These are phyloP conservation scores for Pseudolaguvia tuberculata DNA, from an alignment of 2,113 vertebrate species.

Conservation along the genomic window DNA sequence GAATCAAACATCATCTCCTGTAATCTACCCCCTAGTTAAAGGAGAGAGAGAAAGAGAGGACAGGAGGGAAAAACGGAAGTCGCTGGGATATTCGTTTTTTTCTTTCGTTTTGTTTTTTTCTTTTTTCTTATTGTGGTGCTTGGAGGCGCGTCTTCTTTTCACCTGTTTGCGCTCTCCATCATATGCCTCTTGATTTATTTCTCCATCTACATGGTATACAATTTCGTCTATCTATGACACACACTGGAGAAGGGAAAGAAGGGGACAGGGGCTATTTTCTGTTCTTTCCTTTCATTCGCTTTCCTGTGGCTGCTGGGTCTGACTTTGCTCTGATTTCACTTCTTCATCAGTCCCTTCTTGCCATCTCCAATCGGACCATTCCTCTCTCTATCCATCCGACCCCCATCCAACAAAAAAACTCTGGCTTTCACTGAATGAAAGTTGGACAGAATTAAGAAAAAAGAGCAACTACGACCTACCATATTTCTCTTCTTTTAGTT, in stretches of 20 bases:
- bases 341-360: conserved; percentile 50
- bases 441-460: conserved; percentile 65
- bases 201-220: conserved; percentile 74
- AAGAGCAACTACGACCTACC: conserved; percentile 50
- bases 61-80: conserved; percentile 72
- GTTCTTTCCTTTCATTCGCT: conserved; percentile 44
- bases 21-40: conserved; percentile 15
- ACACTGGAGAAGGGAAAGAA: conserved; percentile 52
- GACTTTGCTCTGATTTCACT: conserved; percentile 51
- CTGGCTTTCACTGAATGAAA: conserved; percentile 59
- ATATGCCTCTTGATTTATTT: conserved; percentile 77
- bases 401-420: conserved; percentile 55
- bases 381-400: conserved; percentile 25
- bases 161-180: conserved; percentile 71
- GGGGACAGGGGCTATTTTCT: conserved; percentile 55
- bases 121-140: conserved; percentile 76
- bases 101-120: conserved; percentile 79
- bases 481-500: conserved; percentile 56
- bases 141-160: conserved; percentile 76
- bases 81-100: conserved; percentile 79
- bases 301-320: conserved; percentile 39
- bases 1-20: conserved; percentile 1
- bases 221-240: conserved; percentile 72
- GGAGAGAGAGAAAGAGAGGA: conserved; percentile 57
- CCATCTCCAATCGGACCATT: conserved; percentile 32